Base-by-base conservation (phyloP, 2,797 vertebrate genomes). In the Pseudochromis fuscus region DNA sequence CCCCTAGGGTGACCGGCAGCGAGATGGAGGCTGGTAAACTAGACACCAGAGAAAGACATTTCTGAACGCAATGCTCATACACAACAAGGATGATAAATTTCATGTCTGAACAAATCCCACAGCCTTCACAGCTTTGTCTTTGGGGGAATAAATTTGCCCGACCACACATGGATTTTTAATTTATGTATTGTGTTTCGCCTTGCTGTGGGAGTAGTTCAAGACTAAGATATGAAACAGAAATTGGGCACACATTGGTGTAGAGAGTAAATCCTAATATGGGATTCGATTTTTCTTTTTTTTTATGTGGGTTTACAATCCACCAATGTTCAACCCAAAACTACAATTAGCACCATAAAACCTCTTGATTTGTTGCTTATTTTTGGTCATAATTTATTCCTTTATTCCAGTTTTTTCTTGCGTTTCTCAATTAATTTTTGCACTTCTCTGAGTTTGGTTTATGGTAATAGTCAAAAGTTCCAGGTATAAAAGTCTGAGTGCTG, bases 21-120 rank as follows among this genome's bases (percentile, higher is more conserved):
- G 3, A 9, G 5, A 42, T 19, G 59, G 56, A 62, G 33, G 51
- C 49, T 62, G 38, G 48, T 59, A 46, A 59, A 50, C 18, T 69
- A 59, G 57, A 68, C 52, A 63, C 24, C 28, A 2, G 56, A 70
- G 56, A 61, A 65, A 75, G n/a, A 64, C 55, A 60, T 79, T 74
- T 68, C 33, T 62, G 42, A 70, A 76, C 62, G 38, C 24, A 79
- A 60, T 62, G 48, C 27, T 45, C 5, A 0, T 24, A 48, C 75
- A 50, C 62, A 61, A 63, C 48, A 76, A 48, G 10, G 8, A 52
- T 46, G 25, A 59, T 49, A 6, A 64, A 75, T 28, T 16, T 49
- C 13, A 23, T 67, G 33, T 58, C 25, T 42, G 50, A 31, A 52
- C n/a, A 13, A 51, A 25, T n/a, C n/a, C n/a, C n/a, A n/a, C n/a